Evolutionary conservation across 2,888 invertebrate genomes (phyloP).

Genomic region (Cephus pygmeus): DNA sequence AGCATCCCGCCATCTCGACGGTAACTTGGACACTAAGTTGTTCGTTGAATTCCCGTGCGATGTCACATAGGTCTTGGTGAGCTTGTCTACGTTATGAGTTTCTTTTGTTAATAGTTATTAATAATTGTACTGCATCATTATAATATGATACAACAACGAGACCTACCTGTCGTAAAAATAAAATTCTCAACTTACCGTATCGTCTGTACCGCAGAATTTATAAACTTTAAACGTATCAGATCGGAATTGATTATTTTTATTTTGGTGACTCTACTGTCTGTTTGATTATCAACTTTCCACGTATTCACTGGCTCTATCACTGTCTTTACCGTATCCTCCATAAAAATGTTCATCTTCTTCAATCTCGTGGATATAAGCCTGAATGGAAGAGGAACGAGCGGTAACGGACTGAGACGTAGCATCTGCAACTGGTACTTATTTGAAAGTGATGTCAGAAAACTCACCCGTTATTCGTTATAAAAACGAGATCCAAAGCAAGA

Average conservation of each 20-base stretch:
- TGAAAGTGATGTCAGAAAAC: background rate
- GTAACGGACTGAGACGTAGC: background rate
- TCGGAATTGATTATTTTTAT: background rate
- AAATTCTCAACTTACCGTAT: background rate
- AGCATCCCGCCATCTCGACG: constrained; percentile 18
- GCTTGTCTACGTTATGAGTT: constrained; percentile 13
- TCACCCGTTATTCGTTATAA: background rate
- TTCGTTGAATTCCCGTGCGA: constrained; percentile 10
- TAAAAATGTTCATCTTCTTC: background rate
- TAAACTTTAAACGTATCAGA: background rate
- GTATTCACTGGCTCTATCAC: background rate
- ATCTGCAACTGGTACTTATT: background rate
- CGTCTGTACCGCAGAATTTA: background rate
- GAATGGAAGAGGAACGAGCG: background rate
- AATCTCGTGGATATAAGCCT: background rate
- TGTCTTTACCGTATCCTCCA: background rate
- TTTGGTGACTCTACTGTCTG: background rate
- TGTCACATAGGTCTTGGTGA: constrained; percentile 22
- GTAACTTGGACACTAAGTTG: constrained; percentile 15
- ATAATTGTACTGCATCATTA: background rate
- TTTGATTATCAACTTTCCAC: background rate
- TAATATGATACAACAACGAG: background rate
- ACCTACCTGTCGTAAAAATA: background rate
- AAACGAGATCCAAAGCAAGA: background rate
- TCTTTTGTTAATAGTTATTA: background rate